phyloP scores from a whole-genome alignment of 2,113 vertebrate species.

The Siphamia tubifer region DNA sequence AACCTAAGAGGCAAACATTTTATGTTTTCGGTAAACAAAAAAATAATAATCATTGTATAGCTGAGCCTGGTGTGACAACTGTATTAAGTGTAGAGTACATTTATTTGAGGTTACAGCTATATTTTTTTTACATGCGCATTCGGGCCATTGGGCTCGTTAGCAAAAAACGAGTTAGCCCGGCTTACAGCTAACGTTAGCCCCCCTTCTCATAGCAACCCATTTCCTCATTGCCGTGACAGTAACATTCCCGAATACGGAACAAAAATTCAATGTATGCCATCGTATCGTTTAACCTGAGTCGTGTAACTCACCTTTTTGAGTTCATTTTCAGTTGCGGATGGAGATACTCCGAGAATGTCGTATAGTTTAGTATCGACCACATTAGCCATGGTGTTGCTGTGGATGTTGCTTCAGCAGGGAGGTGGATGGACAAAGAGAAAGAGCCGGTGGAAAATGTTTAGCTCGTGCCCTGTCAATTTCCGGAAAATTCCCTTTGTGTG shows the following conservation, averaged over 20 bases:
- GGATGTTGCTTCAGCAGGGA: constrained; percentile 45
- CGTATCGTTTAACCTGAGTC: rapidly evolving
- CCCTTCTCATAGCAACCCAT: constrained; percentile 35
- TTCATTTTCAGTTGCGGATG: constrained; percentile 89
- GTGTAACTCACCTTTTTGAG: constrained; percentile 87
- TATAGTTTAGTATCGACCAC: constrained; percentile 92
- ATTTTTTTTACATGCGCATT: constrained; percentile 9
- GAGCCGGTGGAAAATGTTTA: constrained; percentile 62
- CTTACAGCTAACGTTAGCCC: constrained; percentile 15
- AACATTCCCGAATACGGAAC: not conserved
- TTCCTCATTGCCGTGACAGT: constrained; percentile 64
- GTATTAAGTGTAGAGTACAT: too few species aligned
- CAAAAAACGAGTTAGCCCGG: not conserved
- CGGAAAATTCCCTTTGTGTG: not conserved
- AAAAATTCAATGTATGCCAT: not conserved
- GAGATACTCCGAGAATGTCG: constrained; percentile 91
- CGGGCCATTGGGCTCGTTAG: constrained; percentile 21
- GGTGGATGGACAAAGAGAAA: constrained; percentile 67
- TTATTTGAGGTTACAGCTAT: not conserved
- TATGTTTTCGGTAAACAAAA: not conserved
- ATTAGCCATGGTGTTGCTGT: constrained; percentile 85
- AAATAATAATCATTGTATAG: too few species aligned
- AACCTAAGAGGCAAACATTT: not conserved
- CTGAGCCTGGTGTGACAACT: too few species aligned
- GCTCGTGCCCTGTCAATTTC: constrained; percentile 35